phyloP scores from a whole-genome alignment of 92 coral and sea anemone genomes.

The Bergia puertoricense region DNA sequence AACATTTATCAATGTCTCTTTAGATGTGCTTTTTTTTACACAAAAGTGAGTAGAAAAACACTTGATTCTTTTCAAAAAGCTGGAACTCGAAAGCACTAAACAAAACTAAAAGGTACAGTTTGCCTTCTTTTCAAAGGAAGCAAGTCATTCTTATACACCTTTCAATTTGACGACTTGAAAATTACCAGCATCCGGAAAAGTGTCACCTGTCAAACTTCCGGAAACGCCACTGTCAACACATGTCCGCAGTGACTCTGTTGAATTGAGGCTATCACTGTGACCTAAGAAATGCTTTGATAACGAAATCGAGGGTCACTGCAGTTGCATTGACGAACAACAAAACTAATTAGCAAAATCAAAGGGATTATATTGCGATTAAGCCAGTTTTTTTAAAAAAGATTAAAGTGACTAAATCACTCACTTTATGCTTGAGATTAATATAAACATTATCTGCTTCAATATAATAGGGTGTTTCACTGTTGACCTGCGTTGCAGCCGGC shows the following conservation, averaged over 20 bases:
- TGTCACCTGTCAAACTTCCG: constrained; percentile 1
- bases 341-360: background rate
- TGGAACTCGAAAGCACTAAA: background rate
- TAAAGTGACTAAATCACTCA: background rate
- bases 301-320: background rate
- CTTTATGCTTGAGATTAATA: background rate
- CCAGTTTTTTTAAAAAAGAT: background rate
- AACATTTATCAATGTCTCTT: background rate
- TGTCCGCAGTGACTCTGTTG: background rate
- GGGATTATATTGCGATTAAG: background rate
- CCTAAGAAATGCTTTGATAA: background rate
- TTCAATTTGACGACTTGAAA: constrained; percentile 8
- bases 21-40: too few species aligned
- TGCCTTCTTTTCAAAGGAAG: background rate
- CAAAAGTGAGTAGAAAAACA: background rate
- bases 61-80: background rate
- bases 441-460: too few species aligned
- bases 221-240: constrained; percentile 35
- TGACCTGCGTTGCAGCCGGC: too few species aligned
- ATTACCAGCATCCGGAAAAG: background rate
- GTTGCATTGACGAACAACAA: background rate
- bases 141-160: background rate
- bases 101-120: background rate
- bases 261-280: background rate
- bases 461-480: too few species aligned